Evolutionary conservation across 2,113 vertebrate species (phyloP), one percentile per base, ranked within the genome.

Genomic region (Zonotrichia leucophrys): DNA sequence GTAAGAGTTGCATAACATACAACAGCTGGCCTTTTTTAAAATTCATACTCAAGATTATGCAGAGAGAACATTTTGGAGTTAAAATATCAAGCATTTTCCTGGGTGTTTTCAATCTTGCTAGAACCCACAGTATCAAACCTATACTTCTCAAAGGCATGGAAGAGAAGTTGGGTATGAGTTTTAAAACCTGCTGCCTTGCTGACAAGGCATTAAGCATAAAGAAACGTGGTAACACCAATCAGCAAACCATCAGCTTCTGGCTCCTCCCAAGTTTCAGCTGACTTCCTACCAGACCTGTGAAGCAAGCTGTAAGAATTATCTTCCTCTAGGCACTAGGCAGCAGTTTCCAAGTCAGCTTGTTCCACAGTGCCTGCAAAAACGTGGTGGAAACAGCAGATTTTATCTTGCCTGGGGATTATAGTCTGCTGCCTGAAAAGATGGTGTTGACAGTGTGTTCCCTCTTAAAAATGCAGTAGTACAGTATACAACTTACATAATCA

Each of bases 381-480:
- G 83, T 83, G 83, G 86, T 94, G 68, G 76, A 73, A 96, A 83
- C 35, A 93, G 72, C 88, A 96, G 90, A 95, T 95, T 95, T 93
- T 90, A 77, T 92, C 90, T 94, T 94, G 82, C 75, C 79, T 80
- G 59, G 59, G 50, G 85, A 74, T 80, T 62, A 35, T 83, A 92
- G 68, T 74, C 88, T 93, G 37, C 72, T 90, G 83, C 75, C 72
- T 81, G 75, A 81, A 83, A 90, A 50, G 79, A 78, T 81, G 64
- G 56, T 83, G 83, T 63, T 78, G 90, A 92, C 91, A 92, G 64
- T 86, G 69, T 96, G 90, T 93, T 93, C 80, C 72, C 52, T 93
- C 78, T 83, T 83, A 93, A 89, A 94, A 93, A 90, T 89, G 80
- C 91, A 90, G 79, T 52, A 74, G 64, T 92, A 58, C 63, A 63